Evolutionary conservation across 1,140 invertebrate genomes (phyloP).

Genomic region (Pseudomyrmex flavicornis): DNA sequence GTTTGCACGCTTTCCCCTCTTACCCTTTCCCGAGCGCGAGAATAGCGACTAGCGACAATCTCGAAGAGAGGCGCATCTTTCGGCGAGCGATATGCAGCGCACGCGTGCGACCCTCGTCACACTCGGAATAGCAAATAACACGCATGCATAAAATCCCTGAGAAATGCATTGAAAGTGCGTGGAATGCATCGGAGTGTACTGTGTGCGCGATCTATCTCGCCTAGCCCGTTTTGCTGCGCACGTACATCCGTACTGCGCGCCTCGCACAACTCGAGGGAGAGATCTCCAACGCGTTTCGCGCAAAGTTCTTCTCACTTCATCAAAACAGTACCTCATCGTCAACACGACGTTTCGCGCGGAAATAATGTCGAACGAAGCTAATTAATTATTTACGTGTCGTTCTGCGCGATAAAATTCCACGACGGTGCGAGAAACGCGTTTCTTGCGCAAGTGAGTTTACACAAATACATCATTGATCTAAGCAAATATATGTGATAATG

Average conservation of each 20-base stretch:
- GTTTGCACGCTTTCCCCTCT: slow-evolving; percentile 16
- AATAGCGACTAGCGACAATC: slow-evolving; percentile 56
- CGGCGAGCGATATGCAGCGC: slow-evolving; percentile 76
- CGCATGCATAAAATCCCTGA: slow-evolving; percentile 77
- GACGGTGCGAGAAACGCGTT: no score
- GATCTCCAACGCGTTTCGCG: neutral
- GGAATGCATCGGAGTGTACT: slow-evolving; percentile 77
- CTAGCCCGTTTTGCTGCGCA: slow-evolving; percentile 76
- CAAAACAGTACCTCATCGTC: neutral
- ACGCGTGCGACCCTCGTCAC: slow-evolving; percentile 80
- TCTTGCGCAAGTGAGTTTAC: no score
- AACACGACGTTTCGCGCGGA: no score
- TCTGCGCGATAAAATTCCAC: no score
- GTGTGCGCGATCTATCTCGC: slow-evolving; percentile 76
- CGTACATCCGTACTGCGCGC: slow-evolving; percentile 55
- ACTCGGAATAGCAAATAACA: slow-evolving; percentile 83
- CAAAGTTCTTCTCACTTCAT: neutral
- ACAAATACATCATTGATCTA: no score
- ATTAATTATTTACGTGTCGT: no score
- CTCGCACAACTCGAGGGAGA: neutral
- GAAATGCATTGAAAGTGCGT: slow-evolving; percentile 82
- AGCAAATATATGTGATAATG: no score
- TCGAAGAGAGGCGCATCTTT: slow-evolving; percentile 50
- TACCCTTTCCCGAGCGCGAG: slow-evolving; percentile 47
- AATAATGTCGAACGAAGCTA: no score